These are phyloP conservation scores for Heteronetta atricapilla DNA, from an alignment of 2,113 vertebrate species.

Conservation along the genomic window DNA sequence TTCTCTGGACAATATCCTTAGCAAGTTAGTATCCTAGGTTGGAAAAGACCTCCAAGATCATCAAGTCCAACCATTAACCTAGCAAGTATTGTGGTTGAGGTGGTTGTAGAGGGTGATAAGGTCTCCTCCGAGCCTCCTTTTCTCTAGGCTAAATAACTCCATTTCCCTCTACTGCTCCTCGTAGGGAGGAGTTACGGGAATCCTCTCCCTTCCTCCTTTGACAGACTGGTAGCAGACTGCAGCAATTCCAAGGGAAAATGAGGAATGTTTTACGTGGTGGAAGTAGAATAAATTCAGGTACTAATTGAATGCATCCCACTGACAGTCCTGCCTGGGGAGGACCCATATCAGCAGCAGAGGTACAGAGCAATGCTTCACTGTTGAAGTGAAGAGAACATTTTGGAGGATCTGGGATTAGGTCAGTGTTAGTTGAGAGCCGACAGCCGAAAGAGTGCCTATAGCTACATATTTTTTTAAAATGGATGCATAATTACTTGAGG, in stretches of 20 bases:
- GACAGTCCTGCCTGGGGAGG: neutral
- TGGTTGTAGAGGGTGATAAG: too few species aligned
- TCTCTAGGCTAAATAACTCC: too few species aligned
- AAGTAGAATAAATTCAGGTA: neutral
- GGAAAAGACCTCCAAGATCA: too few species aligned
- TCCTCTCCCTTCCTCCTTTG: neutral
- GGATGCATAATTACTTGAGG: neutral
- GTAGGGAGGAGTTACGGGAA: neutral
- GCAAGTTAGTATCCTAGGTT: conserved; percentile 84
- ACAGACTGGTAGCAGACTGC: neutral
- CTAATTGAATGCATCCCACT: neutral
- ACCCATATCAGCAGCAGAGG: neutral
- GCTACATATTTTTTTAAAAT: fast-evolving
- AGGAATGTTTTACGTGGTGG: neutral
- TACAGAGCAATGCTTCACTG: neutral
- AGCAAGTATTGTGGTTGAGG: too few species aligned
- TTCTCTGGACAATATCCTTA: conserved; percentile 93
- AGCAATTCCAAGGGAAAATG: neutral
- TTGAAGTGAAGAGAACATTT: neutral
- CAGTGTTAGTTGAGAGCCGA: neutral
- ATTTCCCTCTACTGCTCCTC: too few species aligned
- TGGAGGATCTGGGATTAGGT: neutral
- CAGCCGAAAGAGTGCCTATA: neutral
- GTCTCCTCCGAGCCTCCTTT: too few species aligned
- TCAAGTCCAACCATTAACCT: too few species aligned